Base-by-base conservation (phyloP, 1,140 invertebrate genomes). In the Drosophila gunungcola region DNA sequence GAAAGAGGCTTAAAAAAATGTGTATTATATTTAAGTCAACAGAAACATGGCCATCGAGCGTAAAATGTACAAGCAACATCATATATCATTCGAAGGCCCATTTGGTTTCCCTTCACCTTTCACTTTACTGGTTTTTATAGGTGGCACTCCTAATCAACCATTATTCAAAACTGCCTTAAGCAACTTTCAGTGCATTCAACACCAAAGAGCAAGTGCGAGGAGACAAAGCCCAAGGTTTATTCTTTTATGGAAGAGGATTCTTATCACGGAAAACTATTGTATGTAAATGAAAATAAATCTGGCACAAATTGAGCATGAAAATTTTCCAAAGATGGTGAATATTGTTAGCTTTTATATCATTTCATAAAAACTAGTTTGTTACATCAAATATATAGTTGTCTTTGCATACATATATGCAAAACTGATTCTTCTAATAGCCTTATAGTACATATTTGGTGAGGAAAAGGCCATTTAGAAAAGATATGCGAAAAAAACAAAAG, bases 141-240 rank as follows among this genome's bases (percentile, higher is more conserved):
- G 10, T 34, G 13, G 4, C 38, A 16, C 43, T 49, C 13, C 13
- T 36, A 42, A 52, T 64, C 65, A 43, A 27, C 56, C 63, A 62
- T 62, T 67, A 69, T 68, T 21, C 13, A 36, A 48, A 9, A 51
- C 65, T 49, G 57, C 70, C 65, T 70, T 7, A 25, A 21, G 36
- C 21, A 7, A 38, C 34, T 11, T 29, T 6, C 32, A 54, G 63
- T 69, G 63, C 64, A 48, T 57, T 72, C 68, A 70, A 72, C 65
- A 21, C 52, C 12, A 51, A 41, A 57, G 51, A 57, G 25, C 67
- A 70, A 70, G 67, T 42, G 63, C 36, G 57, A 54, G 41, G 54
- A 68, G 39, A 52, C 65, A 67, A 52, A 29, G 39, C 5, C 10
- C 4, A 56, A 46, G 29, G 64, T 57, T 54, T 48, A 56, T 21